Percentiles rank a stretch among this genome's conserved stretches.
Conservation (phyloP, 2,888 invertebrate species). For the Agonopterix subpropinquella region DNA sequence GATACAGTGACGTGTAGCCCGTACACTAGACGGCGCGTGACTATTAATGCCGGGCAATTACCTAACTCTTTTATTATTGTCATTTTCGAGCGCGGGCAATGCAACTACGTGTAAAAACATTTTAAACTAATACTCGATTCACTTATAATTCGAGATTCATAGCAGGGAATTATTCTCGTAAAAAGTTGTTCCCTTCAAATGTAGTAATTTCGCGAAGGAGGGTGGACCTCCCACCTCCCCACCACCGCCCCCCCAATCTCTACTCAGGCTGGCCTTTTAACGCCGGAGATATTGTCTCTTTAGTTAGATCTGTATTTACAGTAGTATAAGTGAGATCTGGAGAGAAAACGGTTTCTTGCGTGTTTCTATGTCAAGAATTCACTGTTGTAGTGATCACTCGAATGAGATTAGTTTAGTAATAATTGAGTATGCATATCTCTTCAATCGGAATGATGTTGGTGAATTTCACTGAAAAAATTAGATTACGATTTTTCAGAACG, state of each 20-base stretch:
- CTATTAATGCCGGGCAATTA: too few relatives aligned
- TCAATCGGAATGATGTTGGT: too few relatives aligned
- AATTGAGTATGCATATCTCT: too few relatives aligned
- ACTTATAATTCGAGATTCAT: conserved; percentile 73
- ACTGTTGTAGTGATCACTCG: neutral
- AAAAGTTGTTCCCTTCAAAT: conserved; percentile 75
- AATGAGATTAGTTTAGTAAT: neutral
- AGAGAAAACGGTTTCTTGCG: conserved; percentile 26
- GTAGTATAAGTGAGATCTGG: conserved; percentile 41
- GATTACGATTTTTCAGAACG: too few relatives aligned
- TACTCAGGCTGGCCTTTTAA: conserved; percentile 69
- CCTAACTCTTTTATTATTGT: too few relatives aligned
- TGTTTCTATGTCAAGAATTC: conserved; percentile 3
- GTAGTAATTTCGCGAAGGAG: conserved; percentile 71
- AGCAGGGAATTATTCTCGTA: conserved; percentile 71
- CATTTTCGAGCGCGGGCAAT: too few relatives aligned
- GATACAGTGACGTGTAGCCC: too few relatives aligned
- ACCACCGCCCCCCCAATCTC: conserved; percentile 25
- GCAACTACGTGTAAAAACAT: neutral
- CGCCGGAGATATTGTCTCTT: conserved; percentile 73
- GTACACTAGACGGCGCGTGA: too few relatives aligned
- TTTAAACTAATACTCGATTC: conserved; percentile 36
- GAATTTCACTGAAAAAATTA: too few relatives aligned
- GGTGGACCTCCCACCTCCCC: conserved; percentile 39
- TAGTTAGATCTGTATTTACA: conserved; percentile 71